These are phyloP conservation scores for Idaea biselata DNA, from an alignment of 2,888 invertebrate species.

Conservation along the genomic window DNA sequence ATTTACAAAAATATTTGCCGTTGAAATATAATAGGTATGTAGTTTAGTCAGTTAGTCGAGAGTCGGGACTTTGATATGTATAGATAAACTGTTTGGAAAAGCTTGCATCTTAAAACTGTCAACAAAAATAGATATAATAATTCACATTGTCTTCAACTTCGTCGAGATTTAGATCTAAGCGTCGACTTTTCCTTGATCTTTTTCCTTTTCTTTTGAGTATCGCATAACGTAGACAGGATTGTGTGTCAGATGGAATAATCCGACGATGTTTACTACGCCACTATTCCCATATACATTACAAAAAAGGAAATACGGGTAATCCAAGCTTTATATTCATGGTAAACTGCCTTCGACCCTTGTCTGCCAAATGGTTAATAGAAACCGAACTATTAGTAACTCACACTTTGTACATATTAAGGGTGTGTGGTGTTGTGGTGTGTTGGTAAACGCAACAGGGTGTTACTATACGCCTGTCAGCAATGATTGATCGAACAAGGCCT, in stretches of 20 bases:
- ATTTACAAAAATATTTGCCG: too few species aligned
- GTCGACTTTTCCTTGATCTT: not conserved
- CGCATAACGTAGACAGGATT: not conserved
- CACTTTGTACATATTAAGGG: slow-evolving; percentile 11
- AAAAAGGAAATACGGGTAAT: slow-evolving; percentile 2
- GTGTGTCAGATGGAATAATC: not conserved
- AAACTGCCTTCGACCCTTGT: slow-evolving; percentile 15
- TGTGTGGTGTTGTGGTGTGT: slow-evolving; percentile 14
- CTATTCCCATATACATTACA: not conserved
- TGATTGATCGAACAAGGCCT: slow-evolving; percentile 49
- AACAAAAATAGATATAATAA: not conserved
- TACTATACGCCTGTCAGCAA: slow-evolving; percentile 31
- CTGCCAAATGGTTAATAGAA: slow-evolving; percentile 16
- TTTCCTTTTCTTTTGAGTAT: not conserved
- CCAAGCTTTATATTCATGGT: slow-evolving; percentile 12
- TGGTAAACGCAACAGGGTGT: slow-evolving; percentile 29
- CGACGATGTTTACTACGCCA: not conserved
- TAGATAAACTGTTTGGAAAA: not conserved
- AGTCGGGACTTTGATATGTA: too few species aligned
- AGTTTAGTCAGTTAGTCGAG: too few species aligned
- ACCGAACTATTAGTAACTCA: slow-evolving; percentile 17
- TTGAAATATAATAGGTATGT: too few species aligned
- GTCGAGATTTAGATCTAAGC: not conserved
- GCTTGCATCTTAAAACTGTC: not conserved
- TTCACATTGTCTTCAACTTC: not conserved